Percentiles rank a stretch among this genome's conserved stretches.
Conservation (phyloP, 2,797 vertebrate genomes). For the Ispidina picta region DNA sequence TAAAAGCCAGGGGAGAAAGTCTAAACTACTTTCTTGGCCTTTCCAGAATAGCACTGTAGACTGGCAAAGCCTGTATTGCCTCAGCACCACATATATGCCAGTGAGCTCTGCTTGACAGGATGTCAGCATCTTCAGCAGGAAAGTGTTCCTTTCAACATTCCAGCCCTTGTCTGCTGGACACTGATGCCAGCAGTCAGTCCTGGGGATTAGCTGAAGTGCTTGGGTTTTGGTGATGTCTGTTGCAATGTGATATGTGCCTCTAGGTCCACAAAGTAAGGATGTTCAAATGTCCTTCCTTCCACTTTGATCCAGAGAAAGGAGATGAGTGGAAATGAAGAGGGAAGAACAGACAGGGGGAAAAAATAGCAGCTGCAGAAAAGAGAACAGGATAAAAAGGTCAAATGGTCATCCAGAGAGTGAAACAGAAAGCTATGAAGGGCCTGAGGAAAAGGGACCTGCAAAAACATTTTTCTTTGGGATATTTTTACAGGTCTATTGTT, state of each 20-base stretch:
- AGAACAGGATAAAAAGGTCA: background rate
- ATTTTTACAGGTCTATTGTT: background rate
- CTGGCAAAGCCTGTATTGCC: background rate
- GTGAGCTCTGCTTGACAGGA: background rate
- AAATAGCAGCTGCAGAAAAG: background rate
- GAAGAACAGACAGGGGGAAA: background rate
- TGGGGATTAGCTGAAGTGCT: background rate
- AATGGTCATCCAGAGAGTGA: background rate
- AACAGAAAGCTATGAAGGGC: background rate
- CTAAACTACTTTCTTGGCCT: background rate
- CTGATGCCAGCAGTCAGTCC: background rate
- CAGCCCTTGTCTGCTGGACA: background rate
- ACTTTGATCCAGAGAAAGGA: background rate
- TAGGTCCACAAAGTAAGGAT: conserved; percentile 3
- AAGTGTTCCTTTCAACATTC: background rate
- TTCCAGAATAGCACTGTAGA: background rate
- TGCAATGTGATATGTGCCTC: background rate
- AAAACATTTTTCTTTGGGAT: background rate
- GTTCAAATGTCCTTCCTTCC: conserved; percentile 3
- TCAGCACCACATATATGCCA: background rate
- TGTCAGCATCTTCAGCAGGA: conserved; percentile 15
- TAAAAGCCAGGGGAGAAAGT: background rate
- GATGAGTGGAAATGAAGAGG: background rate
- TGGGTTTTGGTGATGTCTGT: background rate
- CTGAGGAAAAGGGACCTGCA: background rate